Base-by-base conservation (phyloP, 2,113 vertebrate species). In the Tretioscincus oriximinensis region DNA sequence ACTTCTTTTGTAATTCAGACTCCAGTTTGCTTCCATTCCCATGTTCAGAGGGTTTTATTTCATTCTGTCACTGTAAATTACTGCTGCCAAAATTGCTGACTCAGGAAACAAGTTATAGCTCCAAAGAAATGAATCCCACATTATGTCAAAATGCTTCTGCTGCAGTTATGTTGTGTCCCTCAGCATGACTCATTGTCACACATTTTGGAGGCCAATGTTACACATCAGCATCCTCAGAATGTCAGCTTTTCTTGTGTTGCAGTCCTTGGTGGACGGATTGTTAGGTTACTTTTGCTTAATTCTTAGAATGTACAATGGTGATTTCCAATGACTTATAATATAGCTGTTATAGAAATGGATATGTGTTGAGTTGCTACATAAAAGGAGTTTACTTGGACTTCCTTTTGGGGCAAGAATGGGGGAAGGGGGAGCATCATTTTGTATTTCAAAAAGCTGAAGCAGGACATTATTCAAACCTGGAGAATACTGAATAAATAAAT, bases 51-150 rank as follows among this genome's bases (percentile, higher is more conserved):
- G 0, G 70, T 90, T 85, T 88, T 88, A 87, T 91, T 88, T 92
- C 84, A 78, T 86, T 90, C 92, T 77, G 86, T 93, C 90, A 86
- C 90, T 86, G 87, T 91, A 94, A 94, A 89, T 91, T 92, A 93
- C 87, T 88, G 85, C 82, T 88, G 88, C 90, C 86, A 87, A 91
- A 94, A 88, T 89, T 92, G 87, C 90, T 92, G 90, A 93, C 88
- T 93, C 93, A 94, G 93, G 92, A 93, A 95, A 91, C 91, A 87
- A 91, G 92, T 94, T 93, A 89, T 91, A 87, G 90, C 91, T 93
- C 81, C 93, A 85, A 93, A 94, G 91, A 93, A 94, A 91, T 45
- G 0, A 84, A 92, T 94, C 91, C 90, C 87, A 84, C 91, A 74
- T 88, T 68, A 85, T 89, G 87, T 91, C 82, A 85, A 90, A 86